Evolutionary conservation across 2,888 invertebrate genomes (phyloP).

Genomic region (Apoderus coryli): DNA sequence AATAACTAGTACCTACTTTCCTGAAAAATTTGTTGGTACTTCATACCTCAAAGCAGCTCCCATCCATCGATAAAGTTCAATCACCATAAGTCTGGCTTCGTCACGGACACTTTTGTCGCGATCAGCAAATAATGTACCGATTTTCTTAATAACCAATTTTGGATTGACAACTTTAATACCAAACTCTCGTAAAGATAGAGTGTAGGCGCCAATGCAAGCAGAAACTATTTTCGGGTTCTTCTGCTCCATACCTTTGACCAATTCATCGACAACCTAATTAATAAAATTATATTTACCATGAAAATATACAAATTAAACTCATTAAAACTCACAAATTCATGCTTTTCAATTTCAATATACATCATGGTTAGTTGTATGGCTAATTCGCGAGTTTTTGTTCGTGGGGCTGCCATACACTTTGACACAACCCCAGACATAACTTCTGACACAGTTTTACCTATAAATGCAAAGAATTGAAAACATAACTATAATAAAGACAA

Average conservation of each 20-base stretch:
- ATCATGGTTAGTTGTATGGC: constrained; percentile 75
- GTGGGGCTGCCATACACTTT: constrained; percentile 87
- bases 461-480: too few relatives aligned
- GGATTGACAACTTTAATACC: constrained; percentile 82
- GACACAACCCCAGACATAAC: constrained; percentile 62
- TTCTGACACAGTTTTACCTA: constrained; percentile 80
- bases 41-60: constrained; percentile 28
- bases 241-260: constrained; percentile 85
- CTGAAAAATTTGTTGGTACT: constrained; percentile 1
- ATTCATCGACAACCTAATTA: constrained; percentile 51
- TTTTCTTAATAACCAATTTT: constrained; percentile 79
- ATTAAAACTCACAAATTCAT: constrained; percentile 50
- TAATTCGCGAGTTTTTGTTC: constrained; percentile 81
- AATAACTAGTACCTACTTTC: too few relatives aligned
- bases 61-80: constrained; percentile 73
- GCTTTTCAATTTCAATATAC: constrained; percentile 93
- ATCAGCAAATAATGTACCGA: constrained; percentile 72
- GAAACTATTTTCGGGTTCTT: constrained; percentile 93
- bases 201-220: constrained; percentile 63
- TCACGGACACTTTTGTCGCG: constrained; percentile 85
- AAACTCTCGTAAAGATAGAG: constrained; percentile 72
- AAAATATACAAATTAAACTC: too few relatives aligned
- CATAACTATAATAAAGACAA: too few relatives aligned
- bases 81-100: constrained; percentile 78
- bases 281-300: not conserved